These are phyloP conservation scores for Leptoclinus maculatus DNA, from an alignment of 2,797 vertebrate genomes.

Conservation along the genomic window DNA sequence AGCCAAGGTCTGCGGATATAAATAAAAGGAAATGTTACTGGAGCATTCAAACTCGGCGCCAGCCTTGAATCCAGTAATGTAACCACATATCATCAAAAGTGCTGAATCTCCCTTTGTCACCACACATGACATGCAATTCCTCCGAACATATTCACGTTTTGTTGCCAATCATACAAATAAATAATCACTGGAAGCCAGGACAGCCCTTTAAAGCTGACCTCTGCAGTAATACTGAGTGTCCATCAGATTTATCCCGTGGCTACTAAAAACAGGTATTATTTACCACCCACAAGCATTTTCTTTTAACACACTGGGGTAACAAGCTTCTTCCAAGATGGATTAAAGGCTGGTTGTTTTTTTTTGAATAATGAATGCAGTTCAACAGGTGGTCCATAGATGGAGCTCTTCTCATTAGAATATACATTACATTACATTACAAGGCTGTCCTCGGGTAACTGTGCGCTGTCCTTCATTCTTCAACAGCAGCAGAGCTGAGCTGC, in stretches of 20 bases:
- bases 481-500: slow-evolving; percentile 56
- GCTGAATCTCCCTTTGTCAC: slow-evolving; percentile 87
- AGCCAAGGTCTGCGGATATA: slow-evolving; percentile 89
- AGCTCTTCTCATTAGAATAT: slow-evolving; percentile 89
- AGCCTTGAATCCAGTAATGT: slow-evolving; percentile 87
- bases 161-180: slow-evolving; percentile 82
- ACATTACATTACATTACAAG: slow-evolving; percentile 75
- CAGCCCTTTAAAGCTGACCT: slow-evolving; percentile 70
- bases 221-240: slow-evolving; percentile 57
- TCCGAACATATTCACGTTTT: slow-evolving; percentile 83
- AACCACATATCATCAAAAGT: slow-evolving; percentile 89
- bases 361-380: slow-evolving; percentile 79
- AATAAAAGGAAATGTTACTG: slow-evolving; percentile 89
- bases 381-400: slow-evolving; percentile 89
- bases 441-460: slow-evolving; percentile 57
- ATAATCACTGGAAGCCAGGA: slow-evolving; percentile 73
- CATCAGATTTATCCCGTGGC: slow-evolving; percentile 60
- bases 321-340: slow-evolving; percentile 14
- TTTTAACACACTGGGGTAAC: slow-evolving; percentile 6
- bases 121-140: slow-evolving; percentile 80
- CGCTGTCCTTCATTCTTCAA: slow-evolving; percentile 63
- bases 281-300: slow-evolving; percentile 35
- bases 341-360: not conserved
- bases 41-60: slow-evolving; percentile 85
- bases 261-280: slow-evolving; percentile 61